A percentile compares a stretch with the other conserved stretches of the same genome.
These are phyloP conservation scores for Propithecus perrieri DNA, from an alignment of 2,797 vertebrate genomes.

Conservation along the genomic window DNA sequence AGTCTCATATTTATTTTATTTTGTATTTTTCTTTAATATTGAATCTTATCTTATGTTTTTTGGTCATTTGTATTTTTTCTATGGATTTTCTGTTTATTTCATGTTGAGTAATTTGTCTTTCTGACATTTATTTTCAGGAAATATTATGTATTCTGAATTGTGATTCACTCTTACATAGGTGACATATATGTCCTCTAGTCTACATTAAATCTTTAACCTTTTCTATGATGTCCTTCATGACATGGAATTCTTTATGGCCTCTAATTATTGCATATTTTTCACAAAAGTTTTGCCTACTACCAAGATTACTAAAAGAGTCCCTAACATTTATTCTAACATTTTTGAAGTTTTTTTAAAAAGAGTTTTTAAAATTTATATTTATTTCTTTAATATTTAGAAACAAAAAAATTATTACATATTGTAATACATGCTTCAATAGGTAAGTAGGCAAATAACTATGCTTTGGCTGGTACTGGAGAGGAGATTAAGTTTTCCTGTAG, in stretches of 20 bases:
- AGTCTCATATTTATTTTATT: not conserved
- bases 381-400: not conserved
- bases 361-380: not conserved
- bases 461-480: not conserved
- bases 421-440: not conserved
- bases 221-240: not conserved
- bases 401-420: not conserved
- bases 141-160: not conserved
- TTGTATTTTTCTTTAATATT: not conserved
- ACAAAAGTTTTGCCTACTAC: not conserved
- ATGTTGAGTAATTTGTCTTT: not conserved
- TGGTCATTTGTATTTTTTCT: not conserved
- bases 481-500: not conserved
- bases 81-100: not conserved
- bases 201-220: not conserved
- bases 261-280: not conserved
- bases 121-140: not conserved
- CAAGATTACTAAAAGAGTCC: not conserved
- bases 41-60: not conserved
- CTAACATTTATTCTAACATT: not conserved
- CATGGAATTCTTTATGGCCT: not conserved
- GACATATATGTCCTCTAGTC: not conserved
- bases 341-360: not conserved
- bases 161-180: not conserved
- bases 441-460: not conserved